These are phyloP conservation scores for Champsocephalus esox DNA, from an alignment of 2,797 vertebrate species.

Conservation along the genomic window DNA sequence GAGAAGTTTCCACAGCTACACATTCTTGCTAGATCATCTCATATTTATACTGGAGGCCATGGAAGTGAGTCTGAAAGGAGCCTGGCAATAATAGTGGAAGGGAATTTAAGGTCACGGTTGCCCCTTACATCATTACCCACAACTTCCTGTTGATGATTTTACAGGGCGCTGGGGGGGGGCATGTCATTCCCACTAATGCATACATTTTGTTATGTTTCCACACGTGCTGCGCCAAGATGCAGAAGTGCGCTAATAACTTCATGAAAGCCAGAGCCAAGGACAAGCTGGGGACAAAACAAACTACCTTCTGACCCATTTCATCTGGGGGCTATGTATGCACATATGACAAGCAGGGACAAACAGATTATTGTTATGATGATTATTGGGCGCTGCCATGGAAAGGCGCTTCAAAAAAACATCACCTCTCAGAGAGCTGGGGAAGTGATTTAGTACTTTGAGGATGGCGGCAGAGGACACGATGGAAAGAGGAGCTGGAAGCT, in stretches of 20 bases:
- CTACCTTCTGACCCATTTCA: conserved; percentile 7
- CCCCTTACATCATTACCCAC: conserved; percentile 50
- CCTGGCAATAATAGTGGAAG: conserved; percentile 50
- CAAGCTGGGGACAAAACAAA: conserved; percentile 35
- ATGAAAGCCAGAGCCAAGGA: conserved; percentile 7
- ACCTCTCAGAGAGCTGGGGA: conserved; percentile 17
- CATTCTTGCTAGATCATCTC: conserved; percentile 76
- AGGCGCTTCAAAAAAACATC: conserved; percentile 41
- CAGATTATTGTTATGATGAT: conserved; percentile 17
- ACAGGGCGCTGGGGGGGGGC: conserved; percentile 22
- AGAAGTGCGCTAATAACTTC: conserved; percentile 7
- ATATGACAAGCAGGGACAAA: conserved; percentile 4
- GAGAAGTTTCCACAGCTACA: conserved; percentile 81
- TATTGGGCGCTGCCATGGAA: conserved; percentile 33
- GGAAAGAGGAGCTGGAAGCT: conserved; percentile 53
- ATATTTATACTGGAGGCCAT: conserved; percentile 69
- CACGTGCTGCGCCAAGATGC: conserved; percentile 9
- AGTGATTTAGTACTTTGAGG: conserved; percentile 48
- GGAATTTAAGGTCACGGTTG: conserved; percentile 44
- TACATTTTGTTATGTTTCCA: conserved; percentile 13
- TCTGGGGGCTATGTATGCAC: conserved; percentile 30
- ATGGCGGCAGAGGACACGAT: conserved; percentile 28
- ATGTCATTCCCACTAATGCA: not conserved
- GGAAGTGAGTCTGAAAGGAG: conserved; percentile 57
- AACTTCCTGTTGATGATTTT: conserved; percentile 60